A percentile compares a stretch with the other conserved stretches of the same genome.
Evolutionary conservation across 2,888 invertebrate genomes (phyloP).

Genomic region (Argyra leucocephala): DNA sequence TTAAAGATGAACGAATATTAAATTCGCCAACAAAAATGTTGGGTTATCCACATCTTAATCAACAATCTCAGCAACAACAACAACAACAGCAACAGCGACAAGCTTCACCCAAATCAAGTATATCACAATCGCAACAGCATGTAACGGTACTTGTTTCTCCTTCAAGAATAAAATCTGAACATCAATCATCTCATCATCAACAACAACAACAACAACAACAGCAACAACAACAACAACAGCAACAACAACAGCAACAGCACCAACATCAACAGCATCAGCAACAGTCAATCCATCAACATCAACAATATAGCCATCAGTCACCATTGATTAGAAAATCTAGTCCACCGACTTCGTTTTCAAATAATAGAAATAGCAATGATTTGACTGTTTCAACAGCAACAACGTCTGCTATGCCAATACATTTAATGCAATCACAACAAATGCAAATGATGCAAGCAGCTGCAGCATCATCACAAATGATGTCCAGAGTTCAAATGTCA

Average conservation of each 20-base stretch:
- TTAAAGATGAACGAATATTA: slow-evolving; percentile 41
- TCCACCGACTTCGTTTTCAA: slow-evolving; percentile 25
- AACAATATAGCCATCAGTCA: slow-evolving; percentile 34
- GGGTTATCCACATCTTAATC: slow-evolving; percentile 33
- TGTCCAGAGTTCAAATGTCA: slow-evolving; percentile 33
- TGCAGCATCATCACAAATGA: slow-evolving; percentile 32
- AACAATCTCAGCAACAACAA: slow-evolving; percentile 30
- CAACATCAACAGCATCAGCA: slow-evolving; percentile 32
- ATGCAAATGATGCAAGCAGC: slow-evolving; percentile 37
- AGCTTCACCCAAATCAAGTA: slow-evolving; percentile 28
- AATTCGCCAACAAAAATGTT: slow-evolving; percentile 40
- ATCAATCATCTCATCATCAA: slow-evolving; percentile 29
- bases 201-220: slow-evolving; percentile 35
- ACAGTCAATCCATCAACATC: slow-evolving; percentile 30
- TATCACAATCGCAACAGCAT: slow-evolving; percentile 38
- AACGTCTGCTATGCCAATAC: slow-evolving; percentile 34
- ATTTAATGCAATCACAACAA: slow-evolving; percentile 39
- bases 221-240: slow-evolving; percentile 39
- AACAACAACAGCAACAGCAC: slow-evolving; percentile 37
- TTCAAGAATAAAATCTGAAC: slow-evolving; percentile 43
- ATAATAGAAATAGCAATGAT: slow-evolving; percentile 28
- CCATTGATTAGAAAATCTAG: slow-evolving; percentile 25
- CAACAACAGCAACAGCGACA: slow-evolving; percentile 29
- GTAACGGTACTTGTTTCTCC: slow-evolving; percentile 48
- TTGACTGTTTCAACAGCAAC: slow-evolving; percentile 24